Percentiles rank a stretch among this genome's conserved stretches.
phyloP scores from a whole-genome alignment of 2,888 invertebrate genomes.

The Pasiphila rectangulata region DNA sequence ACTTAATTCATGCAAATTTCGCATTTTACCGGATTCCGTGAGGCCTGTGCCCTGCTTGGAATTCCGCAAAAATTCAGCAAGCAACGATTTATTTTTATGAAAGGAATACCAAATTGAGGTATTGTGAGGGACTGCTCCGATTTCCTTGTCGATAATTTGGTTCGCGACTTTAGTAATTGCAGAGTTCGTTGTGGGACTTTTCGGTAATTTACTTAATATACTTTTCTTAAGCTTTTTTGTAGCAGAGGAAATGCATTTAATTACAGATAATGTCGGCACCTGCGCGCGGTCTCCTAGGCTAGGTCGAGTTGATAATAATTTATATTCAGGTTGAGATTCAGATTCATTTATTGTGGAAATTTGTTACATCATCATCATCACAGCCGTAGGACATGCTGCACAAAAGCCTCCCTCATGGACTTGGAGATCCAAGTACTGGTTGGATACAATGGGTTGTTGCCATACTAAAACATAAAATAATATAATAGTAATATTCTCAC shows the following conservation, averaged over 20 bases:
- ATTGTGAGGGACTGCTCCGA: conserved; percentile 40
- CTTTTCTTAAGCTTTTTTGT: neutral
- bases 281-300: too few species aligned
- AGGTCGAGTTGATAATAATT: too few species aligned
- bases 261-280: neutral
- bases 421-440: too few species aligned
- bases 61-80: conserved; percentile 25
- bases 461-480: too few species aligned
- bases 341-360: too few species aligned
- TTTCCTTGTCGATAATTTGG: conserved; percentile 20
- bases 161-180: conserved; percentile 5
- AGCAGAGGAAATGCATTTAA: neutral
- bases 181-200: conserved; percentile 5
- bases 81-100: conserved; percentile 23
- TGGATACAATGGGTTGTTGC: too few species aligned
- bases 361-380: too few species aligned
- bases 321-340: too few species aligned
- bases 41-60: conserved; percentile 37
- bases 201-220: neutral
- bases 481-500: too few species aligned
- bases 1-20: conserved; percentile 64
- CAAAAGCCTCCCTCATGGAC: too few species aligned
- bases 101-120: conserved; percentile 47
- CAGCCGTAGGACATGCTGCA: too few species aligned
- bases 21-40: conserved; percentile 40